Evolutionary conservation across 2,888 invertebrate genomes (phyloP).

Genomic region (Tiliacea citrago): DNA sequence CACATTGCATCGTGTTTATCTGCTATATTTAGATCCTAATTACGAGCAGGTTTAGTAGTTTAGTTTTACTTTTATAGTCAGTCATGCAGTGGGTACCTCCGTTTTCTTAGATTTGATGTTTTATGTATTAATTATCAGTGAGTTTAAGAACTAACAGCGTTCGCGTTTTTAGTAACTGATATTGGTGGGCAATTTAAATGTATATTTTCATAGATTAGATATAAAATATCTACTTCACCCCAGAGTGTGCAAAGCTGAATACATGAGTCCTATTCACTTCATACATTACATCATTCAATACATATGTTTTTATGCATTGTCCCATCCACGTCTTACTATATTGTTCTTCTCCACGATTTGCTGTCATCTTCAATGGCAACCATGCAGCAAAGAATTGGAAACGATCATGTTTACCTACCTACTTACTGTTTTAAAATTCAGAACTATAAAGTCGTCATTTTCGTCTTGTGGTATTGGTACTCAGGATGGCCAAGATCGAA

Average conservation of each 20-base stretch:
- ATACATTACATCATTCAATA: conserved; percentile 5
- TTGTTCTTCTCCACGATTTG: conserved; percentile 54
- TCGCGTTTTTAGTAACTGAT: background rate
- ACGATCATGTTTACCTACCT: conserved; percentile 23
- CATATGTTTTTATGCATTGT: conserved; percentile 23
- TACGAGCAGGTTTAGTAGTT: conserved; percentile 7
- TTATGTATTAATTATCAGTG: background rate
- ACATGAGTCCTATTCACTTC: conserved; percentile 18
- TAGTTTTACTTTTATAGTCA: background rate
- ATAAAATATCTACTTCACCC: background rate
- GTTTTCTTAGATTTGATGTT: conserved; percentile 2
- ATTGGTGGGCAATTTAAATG: conserved; percentile 8
- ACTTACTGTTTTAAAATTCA: conserved; percentile 4
- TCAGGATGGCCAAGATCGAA: background rate
- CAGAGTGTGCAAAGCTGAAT: background rate
- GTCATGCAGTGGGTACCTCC: background rate
- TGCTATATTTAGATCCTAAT: conserved; percentile 36
- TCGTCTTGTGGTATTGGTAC: background rate
- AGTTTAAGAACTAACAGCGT: background rate
- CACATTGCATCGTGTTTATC: conserved; percentile 40
- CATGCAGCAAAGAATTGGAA: conserved; percentile 22
- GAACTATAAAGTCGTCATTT: background rate
- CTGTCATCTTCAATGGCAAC: conserved; percentile 33
- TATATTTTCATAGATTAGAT: conserved; percentile 3
- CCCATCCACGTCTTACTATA: conserved; percentile 21